These are phyloP conservation scores for Heliconius hewitsoni DNA, from an alignment of 1,140 invertebrate species.

Conservation along the genomic window DNA sequence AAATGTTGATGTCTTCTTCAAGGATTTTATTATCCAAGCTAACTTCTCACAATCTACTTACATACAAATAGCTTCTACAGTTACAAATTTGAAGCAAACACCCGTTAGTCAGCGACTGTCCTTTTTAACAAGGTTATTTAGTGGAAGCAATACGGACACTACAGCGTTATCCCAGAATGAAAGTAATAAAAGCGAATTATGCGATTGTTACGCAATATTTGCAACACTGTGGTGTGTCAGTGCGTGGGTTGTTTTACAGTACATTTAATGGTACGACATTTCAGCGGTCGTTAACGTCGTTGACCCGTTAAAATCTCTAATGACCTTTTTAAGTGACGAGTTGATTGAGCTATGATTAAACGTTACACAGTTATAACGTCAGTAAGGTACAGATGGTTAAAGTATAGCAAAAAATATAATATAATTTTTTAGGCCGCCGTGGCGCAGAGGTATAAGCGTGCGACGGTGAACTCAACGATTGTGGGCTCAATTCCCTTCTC, in stretches of 20 bases:
- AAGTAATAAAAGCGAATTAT: slow-evolving; percentile 18
- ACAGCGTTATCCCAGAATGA: not conserved
- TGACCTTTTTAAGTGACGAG: slow-evolving; percentile 14
- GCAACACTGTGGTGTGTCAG: slow-evolving; percentile 17
- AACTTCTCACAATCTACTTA: no score
- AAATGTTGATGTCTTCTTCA: no score
- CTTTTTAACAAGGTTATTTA: slow-evolving; percentile 5
- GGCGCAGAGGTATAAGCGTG: no score
- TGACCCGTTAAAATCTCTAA: slow-evolving; percentile 24
- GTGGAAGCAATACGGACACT: slow-evolving; percentile 11
- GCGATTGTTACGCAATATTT: slow-evolving; percentile 20
- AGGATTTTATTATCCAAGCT: no score
- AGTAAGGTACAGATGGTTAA: no score
- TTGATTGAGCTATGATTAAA: slow-evolving; percentile 7
- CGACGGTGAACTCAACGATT: no score
- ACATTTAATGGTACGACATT: slow-evolving; percentile 26
- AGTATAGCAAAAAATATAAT: no score
- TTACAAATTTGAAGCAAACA: not conserved
- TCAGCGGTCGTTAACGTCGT: slow-evolving; percentile 16
- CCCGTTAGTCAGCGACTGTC: not conserved
- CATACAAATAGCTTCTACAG: not conserved
- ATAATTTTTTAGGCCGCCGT: no score
- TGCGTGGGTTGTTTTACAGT: slow-evolving; percentile 29
- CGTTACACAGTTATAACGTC: not conserved
- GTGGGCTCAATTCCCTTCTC: no score